phyloP scores from a whole-genome alignment of 2,888 invertebrate species.

The Lepidocyrtinus sp. region DNA sequence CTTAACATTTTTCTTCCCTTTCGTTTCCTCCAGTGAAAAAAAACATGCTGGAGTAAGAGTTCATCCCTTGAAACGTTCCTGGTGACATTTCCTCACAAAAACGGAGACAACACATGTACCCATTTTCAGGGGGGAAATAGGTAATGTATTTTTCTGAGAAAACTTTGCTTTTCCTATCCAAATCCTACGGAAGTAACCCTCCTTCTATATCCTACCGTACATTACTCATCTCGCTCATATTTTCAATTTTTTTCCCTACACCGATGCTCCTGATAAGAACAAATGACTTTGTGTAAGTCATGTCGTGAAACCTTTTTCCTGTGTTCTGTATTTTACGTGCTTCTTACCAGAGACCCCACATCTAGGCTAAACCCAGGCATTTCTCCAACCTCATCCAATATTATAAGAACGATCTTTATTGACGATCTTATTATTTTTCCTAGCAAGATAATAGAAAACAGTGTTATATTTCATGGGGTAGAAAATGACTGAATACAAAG shows the following conservation, averaged over 20 bases:
- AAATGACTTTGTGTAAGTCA: slow-evolving; percentile 12
- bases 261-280: slow-evolving; percentile 11
- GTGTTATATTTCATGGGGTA: slow-evolving; percentile 47
- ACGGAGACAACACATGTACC: slow-evolving; percentile 22
- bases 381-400: not conserved
- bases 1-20: slow-evolving; percentile 19
- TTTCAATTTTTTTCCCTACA: slow-evolving; percentile 13
- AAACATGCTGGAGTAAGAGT: too few species aligned
- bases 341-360: too few species aligned
- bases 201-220: slow-evolving; percentile 38
- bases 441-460: slow-evolving; percentile 36
- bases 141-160: slow-evolving; percentile 30
- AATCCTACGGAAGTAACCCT: not conserved
- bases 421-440: slow-evolving; percentile 33
- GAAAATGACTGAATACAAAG: slow-evolving; percentile 27
- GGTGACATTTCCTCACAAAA: slow-evolving; percentile 49
- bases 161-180: slow-evolving; percentile 13
- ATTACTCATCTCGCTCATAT: slow-evolving; percentile 48
- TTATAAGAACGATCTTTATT: slow-evolving; percentile 36
- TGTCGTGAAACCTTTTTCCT: too few species aligned
- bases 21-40: not conserved
- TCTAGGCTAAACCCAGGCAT: too few species aligned
- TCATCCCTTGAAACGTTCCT: not conserved
- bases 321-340: too few species aligned
- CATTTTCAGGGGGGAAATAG: slow-evolving; percentile 21